phyloP scores from a whole-genome alignment of 2,113 vertebrate species.

The Corydoras maculifer region DNA sequence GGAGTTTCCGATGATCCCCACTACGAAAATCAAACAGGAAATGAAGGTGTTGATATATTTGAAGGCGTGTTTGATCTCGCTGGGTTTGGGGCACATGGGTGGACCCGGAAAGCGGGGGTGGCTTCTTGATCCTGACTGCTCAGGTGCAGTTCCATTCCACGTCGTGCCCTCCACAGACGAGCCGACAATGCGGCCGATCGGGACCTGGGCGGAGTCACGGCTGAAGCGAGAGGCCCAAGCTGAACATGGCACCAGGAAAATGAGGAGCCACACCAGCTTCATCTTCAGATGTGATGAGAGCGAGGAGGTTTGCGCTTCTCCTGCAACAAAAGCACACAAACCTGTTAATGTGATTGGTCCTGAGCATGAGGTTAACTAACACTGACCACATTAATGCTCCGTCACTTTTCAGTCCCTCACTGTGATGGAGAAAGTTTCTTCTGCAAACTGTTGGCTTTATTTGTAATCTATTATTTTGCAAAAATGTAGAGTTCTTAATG shows the following conservation, averaged over 20 bases:
- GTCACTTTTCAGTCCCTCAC: too few species aligned
- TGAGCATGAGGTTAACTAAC: too few species aligned
- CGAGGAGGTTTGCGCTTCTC: background rate
- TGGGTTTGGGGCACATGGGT: slow-evolving; percentile 69
- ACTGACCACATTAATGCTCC: too few species aligned
- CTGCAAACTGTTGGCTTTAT: too few species aligned
- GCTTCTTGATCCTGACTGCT: slow-evolving; percentile 11
- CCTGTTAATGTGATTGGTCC: too few species aligned
- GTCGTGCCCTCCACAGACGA: background rate
- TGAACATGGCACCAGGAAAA: slow-evolving; percentile 44
- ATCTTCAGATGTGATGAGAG: slow-evolving; percentile 42
- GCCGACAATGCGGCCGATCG: slow-evolving; percentile 13
- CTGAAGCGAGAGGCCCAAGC: slow-evolving; percentile 47
- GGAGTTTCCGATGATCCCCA: slow-evolving; percentile 83
- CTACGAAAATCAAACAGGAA: slow-evolving; percentile 81
- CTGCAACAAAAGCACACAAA: slow-evolving; percentile 10
- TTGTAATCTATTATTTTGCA: too few species aligned
- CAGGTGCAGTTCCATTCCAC: slow-evolving; percentile 42
- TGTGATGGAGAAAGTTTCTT: too few species aligned
- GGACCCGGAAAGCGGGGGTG: slow-evolving; percentile 47
- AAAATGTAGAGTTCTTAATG: too few species aligned
- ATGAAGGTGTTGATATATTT: slow-evolving; percentile 84
- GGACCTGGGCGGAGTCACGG: slow-evolving; percentile 46
- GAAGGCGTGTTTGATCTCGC: slow-evolving; percentile 75
- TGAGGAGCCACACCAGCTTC: slow-evolving; percentile 51